phyloP scores from a whole-genome alignment of 92 coral and sea anemone genomes.

The Muricea muricata region DNA sequence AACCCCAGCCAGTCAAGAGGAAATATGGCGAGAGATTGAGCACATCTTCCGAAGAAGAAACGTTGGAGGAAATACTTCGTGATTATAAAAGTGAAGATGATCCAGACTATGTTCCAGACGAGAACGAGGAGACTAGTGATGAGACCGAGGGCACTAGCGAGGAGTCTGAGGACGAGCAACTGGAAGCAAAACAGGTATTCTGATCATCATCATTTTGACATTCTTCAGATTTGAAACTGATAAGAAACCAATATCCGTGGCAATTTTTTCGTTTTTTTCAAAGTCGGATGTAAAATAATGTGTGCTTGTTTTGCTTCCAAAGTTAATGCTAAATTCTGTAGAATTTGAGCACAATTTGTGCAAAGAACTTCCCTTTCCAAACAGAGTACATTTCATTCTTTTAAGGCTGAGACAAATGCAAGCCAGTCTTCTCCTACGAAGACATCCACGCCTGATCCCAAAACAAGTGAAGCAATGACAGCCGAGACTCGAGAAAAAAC shows the following conservation, averaged over 20 bases:
- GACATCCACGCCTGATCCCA: background rate
- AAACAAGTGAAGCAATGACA: background rate
- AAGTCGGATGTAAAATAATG: too few relatives aligned
- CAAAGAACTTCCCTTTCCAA: too few relatives aligned
- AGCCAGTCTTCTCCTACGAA: background rate
- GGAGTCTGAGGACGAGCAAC: conserved; percentile 44
- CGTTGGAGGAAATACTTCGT: conserved; percentile 62
- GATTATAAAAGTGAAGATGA: conserved; percentile 88
- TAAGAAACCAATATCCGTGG: too few relatives aligned
- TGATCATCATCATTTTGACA: too few relatives aligned
- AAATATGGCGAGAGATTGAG: conserved; percentile 70
- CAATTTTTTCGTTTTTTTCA: too few relatives aligned
- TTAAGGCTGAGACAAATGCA: background rate
- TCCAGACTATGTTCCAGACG: conserved; percentile 78
- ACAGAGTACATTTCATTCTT: background rate
- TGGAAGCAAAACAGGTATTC: background rate
- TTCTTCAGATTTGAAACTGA: too few relatives aligned
- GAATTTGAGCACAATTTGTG: too few relatives aligned
- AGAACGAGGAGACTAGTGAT: conserved; percentile 48
- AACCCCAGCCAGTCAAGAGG: conserved; percentile 63
- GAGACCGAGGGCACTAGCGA: conserved; percentile 41
- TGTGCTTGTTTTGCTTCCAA: too few relatives aligned
- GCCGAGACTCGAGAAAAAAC: background rate
- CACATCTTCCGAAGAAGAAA: conserved; percentile 51
- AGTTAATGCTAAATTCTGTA: too few relatives aligned